phyloP scores from a whole-genome alignment of 2,888 invertebrate genomes.

The Deilephila porcellus region DNA sequence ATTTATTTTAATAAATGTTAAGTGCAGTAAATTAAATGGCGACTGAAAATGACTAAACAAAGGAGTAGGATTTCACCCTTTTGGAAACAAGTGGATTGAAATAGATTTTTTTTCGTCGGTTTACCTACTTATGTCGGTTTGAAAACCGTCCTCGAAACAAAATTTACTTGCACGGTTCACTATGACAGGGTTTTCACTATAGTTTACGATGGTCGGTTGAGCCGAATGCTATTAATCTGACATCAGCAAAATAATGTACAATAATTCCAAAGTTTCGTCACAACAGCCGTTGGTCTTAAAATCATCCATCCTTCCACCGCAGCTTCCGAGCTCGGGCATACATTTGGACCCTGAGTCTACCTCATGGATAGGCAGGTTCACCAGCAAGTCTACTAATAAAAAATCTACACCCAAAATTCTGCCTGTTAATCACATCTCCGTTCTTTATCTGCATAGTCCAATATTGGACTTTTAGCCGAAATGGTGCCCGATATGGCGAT shows the following conservation, averaged over 20 bases:
- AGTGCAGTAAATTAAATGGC: background rate
- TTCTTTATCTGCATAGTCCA: no score
- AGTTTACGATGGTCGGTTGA: no score
- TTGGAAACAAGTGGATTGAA: slow-evolving; percentile 49
- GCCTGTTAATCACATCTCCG: no score
- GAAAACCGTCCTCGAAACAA: no score
- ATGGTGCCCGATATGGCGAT: no score
- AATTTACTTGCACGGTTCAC: no score
- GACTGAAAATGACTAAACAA: slow-evolving; percentile 36
- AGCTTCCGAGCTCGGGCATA: slow-evolving; percentile 69
- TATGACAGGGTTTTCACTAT: no score
- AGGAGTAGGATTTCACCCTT: slow-evolving; percentile 47
- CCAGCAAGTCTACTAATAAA: background rate
- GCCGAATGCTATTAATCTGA: no score
- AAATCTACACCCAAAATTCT: no score
- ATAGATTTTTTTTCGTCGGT: background rate
- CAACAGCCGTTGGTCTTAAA: slow-evolving; percentile 60
- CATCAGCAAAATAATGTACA: background rate
- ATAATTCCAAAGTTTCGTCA: slow-evolving; percentile 62
- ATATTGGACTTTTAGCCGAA: no score
- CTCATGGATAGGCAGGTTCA: slow-evolving; percentile 80
- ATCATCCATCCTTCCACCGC: slow-evolving; percentile 81
- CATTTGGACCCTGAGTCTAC: slow-evolving; percentile 62
- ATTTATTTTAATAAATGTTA: background rate
- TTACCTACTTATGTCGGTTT: background rate